These are phyloP conservation scores for Porites australiensis DNA, from an alignment of 64 coral and sea anemone genomes.

Conservation along the genomic window DNA sequence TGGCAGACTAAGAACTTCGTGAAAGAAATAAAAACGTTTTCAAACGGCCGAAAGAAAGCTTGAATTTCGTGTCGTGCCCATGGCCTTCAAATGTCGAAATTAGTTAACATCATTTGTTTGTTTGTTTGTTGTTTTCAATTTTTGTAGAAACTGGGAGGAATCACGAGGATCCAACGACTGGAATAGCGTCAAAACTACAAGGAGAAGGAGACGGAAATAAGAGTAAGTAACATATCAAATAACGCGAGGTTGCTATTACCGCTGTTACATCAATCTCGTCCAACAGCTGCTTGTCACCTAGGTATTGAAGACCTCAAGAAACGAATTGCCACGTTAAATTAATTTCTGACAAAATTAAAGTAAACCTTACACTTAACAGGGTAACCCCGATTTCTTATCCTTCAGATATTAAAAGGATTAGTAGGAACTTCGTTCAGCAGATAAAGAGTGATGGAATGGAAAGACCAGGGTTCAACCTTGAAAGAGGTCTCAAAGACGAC, in stretches of 20 bases:
- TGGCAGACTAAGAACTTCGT: too few relatives aligned
- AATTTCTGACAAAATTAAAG: too few relatives aligned
- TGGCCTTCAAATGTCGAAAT: neutral
- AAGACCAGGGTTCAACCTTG: conserved; percentile 2
- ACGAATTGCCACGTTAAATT: too few relatives aligned
- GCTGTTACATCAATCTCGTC: too few relatives aligned
- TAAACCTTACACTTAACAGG: neutral
- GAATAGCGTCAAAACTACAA: neutral
- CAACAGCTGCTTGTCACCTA: too few relatives aligned
- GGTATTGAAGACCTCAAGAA: too few relatives aligned
- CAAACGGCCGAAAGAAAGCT: neutral
- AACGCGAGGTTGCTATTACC: too few relatives aligned
- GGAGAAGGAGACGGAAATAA: neutral
- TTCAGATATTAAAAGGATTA: conserved; percentile 27
- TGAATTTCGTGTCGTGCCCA: neutral
- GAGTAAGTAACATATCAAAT: neutral
- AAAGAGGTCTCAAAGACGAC: conserved; percentile 7
- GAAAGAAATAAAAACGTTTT: neutral
- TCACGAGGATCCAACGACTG: neutral
- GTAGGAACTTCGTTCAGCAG: conserved; percentile 35
- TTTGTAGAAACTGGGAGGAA: neutral
- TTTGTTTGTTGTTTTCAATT: neutral
- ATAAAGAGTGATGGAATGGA: conserved; percentile 25
- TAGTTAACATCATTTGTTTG: too few relatives aligned
- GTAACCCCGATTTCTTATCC: conserved; percentile 31